Base-by-base conservation (phyloP, 2,888 invertebrate species). In the Agrochola lota region DNA sequence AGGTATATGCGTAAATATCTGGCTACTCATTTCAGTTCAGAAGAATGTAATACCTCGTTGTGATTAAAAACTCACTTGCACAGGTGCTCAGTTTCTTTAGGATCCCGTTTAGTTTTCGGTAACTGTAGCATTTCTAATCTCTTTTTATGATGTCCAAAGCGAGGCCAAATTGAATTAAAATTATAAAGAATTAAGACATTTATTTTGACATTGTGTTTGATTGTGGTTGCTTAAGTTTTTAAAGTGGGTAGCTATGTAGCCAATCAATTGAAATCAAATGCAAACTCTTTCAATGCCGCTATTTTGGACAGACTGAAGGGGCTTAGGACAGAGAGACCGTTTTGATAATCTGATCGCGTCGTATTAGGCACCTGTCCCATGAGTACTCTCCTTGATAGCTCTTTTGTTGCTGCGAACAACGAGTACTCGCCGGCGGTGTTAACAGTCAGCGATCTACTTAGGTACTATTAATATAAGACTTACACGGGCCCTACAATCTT, bases 61-160 rank as follows among this genome's bases (percentile, higher is more conserved):
- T 52, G 23, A 52, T 52, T 9, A 9, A 52, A 9, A 52, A 52
- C 85, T 88, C 71, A 94, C 94, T 90, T 91, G 90, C 94, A 94
- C 9, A 92, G 74, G 46, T 84, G 88, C n/a, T 90, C 89, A 4
- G 90, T 88, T 64, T 90, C 87, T 57, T 91, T 89, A 0, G 90
- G 86, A 70, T 91, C 87, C 5, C 87, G 85, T 77, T 88, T 84
- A 30, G 83, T 85, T 87, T 91, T 90, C 5, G 94, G 93, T 26
- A 93, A 84, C 80, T 91, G 80, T 43, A 94, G 85, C 93, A 93
- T 93, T 73, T 70, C 20, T 79, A 23, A 62, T 35, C 1, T 43
- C 12, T 23, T 63, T 77, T 43, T 46, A 17, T 7, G 20, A 69
- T 59, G n/a, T 69, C 63, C 40, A 60, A 67, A 59, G 59, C 15